Percentiles rank a stretch among this genome's conserved stretches.
These are phyloP conservation scores for Tetragnatha versicolor DNA, from an alignment of 1,140 invertebrate species.

Conservation along the genomic window DNA sequence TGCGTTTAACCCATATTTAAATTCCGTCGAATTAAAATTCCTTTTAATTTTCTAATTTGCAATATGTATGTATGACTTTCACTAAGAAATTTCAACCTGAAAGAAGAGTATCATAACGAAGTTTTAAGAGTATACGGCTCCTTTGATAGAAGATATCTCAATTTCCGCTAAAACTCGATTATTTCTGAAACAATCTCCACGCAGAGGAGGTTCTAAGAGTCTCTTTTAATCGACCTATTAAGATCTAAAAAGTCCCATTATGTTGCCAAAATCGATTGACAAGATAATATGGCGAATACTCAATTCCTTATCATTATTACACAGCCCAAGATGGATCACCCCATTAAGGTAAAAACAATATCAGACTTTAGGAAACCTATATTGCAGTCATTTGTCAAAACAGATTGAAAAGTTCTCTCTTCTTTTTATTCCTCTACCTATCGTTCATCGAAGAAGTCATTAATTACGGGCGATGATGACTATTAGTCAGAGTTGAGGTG, in stretches of 20 bases:
- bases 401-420: slow-evolving; percentile 34
- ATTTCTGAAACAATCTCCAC: slow-evolving; percentile 39
- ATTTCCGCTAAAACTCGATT: slow-evolving; percentile 35
- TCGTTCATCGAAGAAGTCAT: slow-evolving; percentile 35
- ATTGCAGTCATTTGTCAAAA: slow-evolving; percentile 42
- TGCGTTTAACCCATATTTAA: too few relatives aligned
- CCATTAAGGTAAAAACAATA: slow-evolving; percentile 39
- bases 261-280: slow-evolving; percentile 32
- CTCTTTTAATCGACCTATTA: slow-evolving; percentile 45
- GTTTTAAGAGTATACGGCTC: neutral
- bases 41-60: too few relatives aligned
- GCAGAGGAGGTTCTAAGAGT: slow-evolving; percentile 26
- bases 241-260: slow-evolving; percentile 39
- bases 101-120: neutral
- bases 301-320: slow-evolving; percentile 48
- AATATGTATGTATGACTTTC: too few relatives aligned
- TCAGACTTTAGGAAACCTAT: slow-evolving; percentile 26
- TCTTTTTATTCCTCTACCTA: slow-evolving; percentile 12
- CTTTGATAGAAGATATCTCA: slow-evolving; percentile 29
- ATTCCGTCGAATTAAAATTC: too few relatives aligned
- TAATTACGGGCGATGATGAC: slow-evolving; percentile 45
- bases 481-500: slow-evolving; percentile 48
- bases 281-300: slow-evolving; percentile 35
- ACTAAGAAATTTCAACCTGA: neutral
- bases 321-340: slow-evolving; percentile 26